Conservation (phyloP, 2,113 vertebrate genomes). For the Dermatemys mawii region DNA sequence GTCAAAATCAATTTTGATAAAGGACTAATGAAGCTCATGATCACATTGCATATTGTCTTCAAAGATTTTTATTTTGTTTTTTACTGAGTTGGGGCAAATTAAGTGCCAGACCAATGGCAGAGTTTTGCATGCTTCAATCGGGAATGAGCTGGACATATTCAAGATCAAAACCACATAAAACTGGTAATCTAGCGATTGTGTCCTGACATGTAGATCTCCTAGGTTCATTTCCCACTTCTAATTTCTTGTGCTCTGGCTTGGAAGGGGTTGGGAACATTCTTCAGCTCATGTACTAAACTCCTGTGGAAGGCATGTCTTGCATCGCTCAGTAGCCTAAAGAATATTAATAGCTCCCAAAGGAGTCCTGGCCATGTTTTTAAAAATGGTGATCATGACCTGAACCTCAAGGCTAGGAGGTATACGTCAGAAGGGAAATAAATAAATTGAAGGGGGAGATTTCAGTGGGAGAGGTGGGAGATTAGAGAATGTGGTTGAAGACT, state of each 20-base stretch:
- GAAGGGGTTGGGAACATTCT: neutral
- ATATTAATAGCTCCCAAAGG: neutral
- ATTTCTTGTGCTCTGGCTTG: neutral
- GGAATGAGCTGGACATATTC: neutral
- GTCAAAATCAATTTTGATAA: neutral
- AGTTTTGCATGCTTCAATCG: neutral
- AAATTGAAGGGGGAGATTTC: neutral
- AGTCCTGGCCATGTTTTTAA: neutral
- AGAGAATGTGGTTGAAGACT: neutral
- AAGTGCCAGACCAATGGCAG: neutral
- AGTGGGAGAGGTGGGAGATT: neutral
- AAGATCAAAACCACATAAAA: rapidly evolving
- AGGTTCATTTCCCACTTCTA: neutral
- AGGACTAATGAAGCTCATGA: neutral
- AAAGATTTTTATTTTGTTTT: neutral
- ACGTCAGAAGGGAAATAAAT: neutral
- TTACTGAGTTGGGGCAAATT: neutral
- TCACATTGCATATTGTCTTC: neutral
- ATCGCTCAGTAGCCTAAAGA: neutral
- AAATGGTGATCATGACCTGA: neutral
- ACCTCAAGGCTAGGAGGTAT: neutral
- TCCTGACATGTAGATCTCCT: neutral
- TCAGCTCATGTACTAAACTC: neutral
- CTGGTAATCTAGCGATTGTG: neutral
- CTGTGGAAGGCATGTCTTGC: neutral